Percentiles rank a stretch among this genome's conserved stretches.
Evolutionary conservation across 53 echinoderm and acorn worm genomes (phyloP).

Genomic region (Henricia sp.): DNA sequence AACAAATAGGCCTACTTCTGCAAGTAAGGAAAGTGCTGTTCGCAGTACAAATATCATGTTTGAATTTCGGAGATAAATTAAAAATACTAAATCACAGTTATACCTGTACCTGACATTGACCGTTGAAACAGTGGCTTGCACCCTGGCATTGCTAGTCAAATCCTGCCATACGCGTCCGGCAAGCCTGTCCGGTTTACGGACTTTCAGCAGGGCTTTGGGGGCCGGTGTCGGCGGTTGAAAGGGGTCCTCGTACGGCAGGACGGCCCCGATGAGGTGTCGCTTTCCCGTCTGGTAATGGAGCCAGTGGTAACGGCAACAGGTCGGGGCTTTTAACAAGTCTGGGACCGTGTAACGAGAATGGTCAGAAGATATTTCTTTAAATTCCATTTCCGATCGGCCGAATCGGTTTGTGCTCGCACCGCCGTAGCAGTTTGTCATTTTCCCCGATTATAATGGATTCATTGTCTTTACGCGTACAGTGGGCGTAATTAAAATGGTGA

Average conservation of each 20-base stretch:
- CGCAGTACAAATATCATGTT: no score
- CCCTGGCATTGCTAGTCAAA: conserved; percentile 64
- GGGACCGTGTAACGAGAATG: not conserved
- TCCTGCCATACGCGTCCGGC: conserved; percentile 59
- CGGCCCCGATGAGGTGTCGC: conserved; percentile 50
- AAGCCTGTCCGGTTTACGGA: conserved; percentile 45
- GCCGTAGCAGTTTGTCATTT: no score
- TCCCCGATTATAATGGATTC: no score
- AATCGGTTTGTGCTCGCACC: no score
- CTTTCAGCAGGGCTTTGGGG: conserved; percentile 30
- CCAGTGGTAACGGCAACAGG: conserved; percentile 70
- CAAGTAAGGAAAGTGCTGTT: no score
- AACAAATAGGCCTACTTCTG: no score
- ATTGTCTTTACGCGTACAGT: no score
- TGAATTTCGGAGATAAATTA: no score
- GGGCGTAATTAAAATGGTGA: no score
- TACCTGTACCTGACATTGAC: conserved; percentile 80
- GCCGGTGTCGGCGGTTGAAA: conserved; percentile 48
- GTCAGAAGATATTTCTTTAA: no score
- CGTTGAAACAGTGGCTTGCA: conserved; percentile 75
- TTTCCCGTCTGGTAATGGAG: conserved; percentile 52
- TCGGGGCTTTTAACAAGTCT: conserved; percentile 51
- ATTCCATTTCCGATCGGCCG: no score
- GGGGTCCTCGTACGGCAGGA: conserved; percentile 55
- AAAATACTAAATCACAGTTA: no score